These are phyloP conservation scores for Sebastes cheni DNA, from an alignment of 2,797 vertebrate species.

Conservation along the genomic window DNA sequence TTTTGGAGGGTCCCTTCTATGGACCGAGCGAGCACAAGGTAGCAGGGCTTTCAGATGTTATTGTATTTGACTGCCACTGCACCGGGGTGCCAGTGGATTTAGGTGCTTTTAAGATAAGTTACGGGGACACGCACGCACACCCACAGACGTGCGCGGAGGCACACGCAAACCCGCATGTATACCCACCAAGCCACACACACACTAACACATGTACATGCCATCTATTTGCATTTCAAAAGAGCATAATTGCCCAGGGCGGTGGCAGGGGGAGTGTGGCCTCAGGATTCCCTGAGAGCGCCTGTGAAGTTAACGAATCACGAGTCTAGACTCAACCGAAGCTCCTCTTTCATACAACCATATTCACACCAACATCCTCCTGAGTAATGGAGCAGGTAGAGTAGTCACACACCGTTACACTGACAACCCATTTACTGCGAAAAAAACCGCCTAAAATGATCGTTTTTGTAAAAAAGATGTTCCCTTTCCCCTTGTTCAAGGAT, in stretches of 20 bases:
- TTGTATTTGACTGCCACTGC: slow-evolving; percentile 80
- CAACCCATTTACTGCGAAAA: slow-evolving; percentile 29
- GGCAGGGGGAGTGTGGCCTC: slow-evolving; percentile 75
- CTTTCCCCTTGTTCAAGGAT: slow-evolving; percentile 18
- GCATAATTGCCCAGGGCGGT: slow-evolving; percentile 76
- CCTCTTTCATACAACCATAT: slow-evolving; percentile 63
- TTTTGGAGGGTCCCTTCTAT: slow-evolving; percentile 78
- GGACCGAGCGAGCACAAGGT: slow-evolving; percentile 71
- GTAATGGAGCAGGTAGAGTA: slow-evolving; percentile 61
- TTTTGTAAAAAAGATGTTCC: slow-evolving; percentile 18
- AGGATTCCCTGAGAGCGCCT: slow-evolving; percentile 78
- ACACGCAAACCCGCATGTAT: slow-evolving; percentile 30
- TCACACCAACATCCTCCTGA: slow-evolving; percentile 70
- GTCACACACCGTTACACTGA: slow-evolving; percentile 34
- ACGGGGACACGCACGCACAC: slow-evolving; percentile 51
- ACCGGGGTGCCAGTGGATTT: slow-evolving; percentile 69
- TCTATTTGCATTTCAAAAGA: slow-evolving; percentile 77
- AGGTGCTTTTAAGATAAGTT: slow-evolving; percentile 81
- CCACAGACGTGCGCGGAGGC: slow-evolving; percentile 41
- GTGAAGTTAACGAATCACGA: slow-evolving; percentile 79
- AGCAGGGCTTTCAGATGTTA: slow-evolving; percentile 76
- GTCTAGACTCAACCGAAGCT: slow-evolving; percentile 65
- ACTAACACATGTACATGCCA: slow-evolving; percentile 48
- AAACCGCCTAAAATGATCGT: slow-evolving; percentile 13
- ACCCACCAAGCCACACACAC: slow-evolving; percentile 24